Conservation (phyloP, 2,113 vertebrate species). For the Copsychus sechellarum region DNA sequence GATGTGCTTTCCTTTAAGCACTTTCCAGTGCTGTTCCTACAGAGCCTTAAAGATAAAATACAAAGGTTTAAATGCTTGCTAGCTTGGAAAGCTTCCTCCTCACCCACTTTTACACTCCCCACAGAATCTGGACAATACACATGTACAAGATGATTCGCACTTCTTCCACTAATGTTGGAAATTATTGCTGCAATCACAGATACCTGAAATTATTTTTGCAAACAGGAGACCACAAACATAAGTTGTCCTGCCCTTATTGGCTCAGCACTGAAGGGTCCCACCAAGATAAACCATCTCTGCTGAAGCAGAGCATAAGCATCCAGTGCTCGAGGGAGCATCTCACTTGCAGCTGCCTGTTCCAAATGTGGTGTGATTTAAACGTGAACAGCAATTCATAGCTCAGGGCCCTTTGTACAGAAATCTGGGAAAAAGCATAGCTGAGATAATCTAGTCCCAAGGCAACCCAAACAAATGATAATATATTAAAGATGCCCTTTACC, state of each 20-base stretch:
- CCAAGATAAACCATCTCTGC: not conserved
- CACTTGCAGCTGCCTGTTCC: not conserved
- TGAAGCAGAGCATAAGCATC: not conserved
- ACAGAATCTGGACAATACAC: not conserved
- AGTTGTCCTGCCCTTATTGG: not conserved
- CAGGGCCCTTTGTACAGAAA: not conserved
- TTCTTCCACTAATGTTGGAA: not conserved
- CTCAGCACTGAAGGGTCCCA: not conserved
- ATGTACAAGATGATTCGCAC: not conserved
- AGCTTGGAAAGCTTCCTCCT: not conserved
- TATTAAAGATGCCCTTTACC: not conserved
- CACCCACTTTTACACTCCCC: fast-evolving
- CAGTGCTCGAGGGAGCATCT: not conserved
- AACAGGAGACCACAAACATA: not conserved
- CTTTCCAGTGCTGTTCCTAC: not conserved
- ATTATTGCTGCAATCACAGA: not conserved
- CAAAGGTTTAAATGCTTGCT: not conserved
- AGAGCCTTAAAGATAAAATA: not conserved
- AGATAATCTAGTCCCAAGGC: not conserved
- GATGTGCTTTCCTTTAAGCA: not conserved
- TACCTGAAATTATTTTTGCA: not conserved
- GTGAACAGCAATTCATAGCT: not conserved
- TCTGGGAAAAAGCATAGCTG: not conserved
- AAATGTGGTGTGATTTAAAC: fast-evolving
- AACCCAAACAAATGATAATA: not conserved